Base-by-base conservation (phyloP, 2,113 vertebrate genomes). In the Sigmodon hispidus region DNA sequence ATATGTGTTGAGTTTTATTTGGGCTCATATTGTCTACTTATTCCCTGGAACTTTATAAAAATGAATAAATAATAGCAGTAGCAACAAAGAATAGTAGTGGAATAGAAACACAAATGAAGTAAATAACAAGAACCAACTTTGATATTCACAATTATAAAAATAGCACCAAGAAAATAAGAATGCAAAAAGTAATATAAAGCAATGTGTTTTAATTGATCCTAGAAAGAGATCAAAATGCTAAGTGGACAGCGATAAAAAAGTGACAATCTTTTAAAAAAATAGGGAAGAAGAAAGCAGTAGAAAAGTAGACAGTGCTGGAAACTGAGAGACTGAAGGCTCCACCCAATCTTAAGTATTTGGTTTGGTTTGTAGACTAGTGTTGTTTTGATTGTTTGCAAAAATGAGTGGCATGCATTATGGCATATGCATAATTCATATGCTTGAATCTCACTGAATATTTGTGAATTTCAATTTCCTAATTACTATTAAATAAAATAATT, bases 321-420 rank as follows among this genome's bases (percentile, higher is more conserved):
- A 69, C 22, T 63, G 36, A 91, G 48, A 83, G 29, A 81, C 29
- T 16, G 40, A 76, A 61, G 17, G 40, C 16, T 55, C 45, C 9
- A 1, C n/a, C 69, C 24, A 89, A 8, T 22, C 31, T 67, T 34
- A 50, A 52, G 34, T 11, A 69, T 50, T 87, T 36, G 31, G 26
- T 6, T 90, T 81, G 17, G 5, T 85, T 55, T 59, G 10, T 81
- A 72, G 13, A 36, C 50, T 75, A 67, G 19, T 89, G 8, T 83
- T 26, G 8, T 34, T 92, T 91, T 89, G 87, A 94, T 69, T 89
- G 43, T 88, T 48, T 50, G 72, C 29, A 57, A 65, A 55, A 83
- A n/a, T 59, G 59, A 91, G 57, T 36, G 31, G 57, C 26, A 76
- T 72, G 34, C 55, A 5, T n/a, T 73, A 34, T 61, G 2, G 79